These are phyloP conservation scores for Bubo bubo DNA, from an alignment of 2,113 vertebrate genomes.

Conservation along the genomic window DNA sequence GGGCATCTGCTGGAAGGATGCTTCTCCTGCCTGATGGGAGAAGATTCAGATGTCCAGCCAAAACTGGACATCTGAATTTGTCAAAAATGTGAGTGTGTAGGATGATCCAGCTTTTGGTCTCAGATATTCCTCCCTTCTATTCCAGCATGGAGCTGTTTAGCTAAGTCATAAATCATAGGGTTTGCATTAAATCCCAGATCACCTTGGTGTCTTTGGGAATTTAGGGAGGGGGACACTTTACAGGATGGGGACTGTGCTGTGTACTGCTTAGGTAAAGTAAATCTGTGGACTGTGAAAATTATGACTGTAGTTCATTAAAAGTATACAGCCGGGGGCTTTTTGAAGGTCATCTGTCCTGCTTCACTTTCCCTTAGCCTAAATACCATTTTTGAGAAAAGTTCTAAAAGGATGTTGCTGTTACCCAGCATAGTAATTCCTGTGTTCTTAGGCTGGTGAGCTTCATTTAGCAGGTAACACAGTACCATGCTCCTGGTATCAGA, in stretches of 20 bases:
- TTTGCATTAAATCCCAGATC: background rate
- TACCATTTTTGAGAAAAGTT: background rate
- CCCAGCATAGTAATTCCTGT: background rate
- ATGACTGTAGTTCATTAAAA: background rate
- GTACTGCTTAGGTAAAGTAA: background rate
- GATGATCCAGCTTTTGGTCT: background rate
- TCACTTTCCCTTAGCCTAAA: background rate
- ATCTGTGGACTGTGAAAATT: background rate
- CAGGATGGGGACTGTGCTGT: background rate
- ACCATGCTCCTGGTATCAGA: background rate
- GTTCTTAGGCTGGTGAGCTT: background rate
- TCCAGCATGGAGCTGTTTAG: background rate
- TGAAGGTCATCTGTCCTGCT: background rate
- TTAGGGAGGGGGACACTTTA: background rate
- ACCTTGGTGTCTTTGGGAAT: background rate
- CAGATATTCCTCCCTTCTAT: background rate
- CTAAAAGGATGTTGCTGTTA: background rate
- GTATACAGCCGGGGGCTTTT: background rate
- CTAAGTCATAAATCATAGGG: background rate
- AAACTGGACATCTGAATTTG: background rate
- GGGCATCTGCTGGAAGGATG: background rate
- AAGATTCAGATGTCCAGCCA: background rate
- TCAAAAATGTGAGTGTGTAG: background rate
- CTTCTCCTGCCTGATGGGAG: background rate
- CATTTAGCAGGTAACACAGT: background rate